Base-by-base conservation (phyloP, 37 sponge, comb jelly and placozoan genomes). In the Diacarnus erythraeanus region DNA sequence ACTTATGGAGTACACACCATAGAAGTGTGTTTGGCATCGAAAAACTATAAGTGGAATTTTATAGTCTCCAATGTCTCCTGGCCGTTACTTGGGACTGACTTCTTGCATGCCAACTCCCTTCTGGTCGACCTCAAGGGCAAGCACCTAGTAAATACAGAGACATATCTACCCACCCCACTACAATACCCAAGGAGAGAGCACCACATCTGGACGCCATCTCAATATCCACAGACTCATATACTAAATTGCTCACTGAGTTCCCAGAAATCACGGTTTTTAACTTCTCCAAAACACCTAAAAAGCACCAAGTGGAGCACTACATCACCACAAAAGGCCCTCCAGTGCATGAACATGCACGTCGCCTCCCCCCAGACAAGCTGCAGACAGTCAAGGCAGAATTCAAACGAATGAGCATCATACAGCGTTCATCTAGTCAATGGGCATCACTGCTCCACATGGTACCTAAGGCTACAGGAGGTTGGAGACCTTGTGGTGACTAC, bases 401-500 rank as follows among this genome's bases (percentile, higher is more conserved):
- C 42, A 43, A 61, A 43, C 10, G 51, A 36, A 81, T 87, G 57
- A 64, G 85, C 3, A 83, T 84, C 64, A 72, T 86, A 39, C 80
- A 34, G 12, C 77, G 72, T 2, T 88, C 88, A 2, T 76, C 77
- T 22, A 80, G 87, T 36, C 21, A 22, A 8, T 87, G 87, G 81
- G 57, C 81, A 23, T 87, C 81, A 64, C 81, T 77, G 33, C 71
- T 87, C 21, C 87, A 87, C 33, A 75, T 80, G 81, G 86, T 74
- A 22, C 77, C 83, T 22, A 87, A 81, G 77, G 6, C 51, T 6
- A 47, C 83, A 1, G 89, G 89, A 10, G 76, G 77, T 60, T 83
- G 89, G 89, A 74, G 84, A 23, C 89, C 84, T 0, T 83, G 89
- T 72, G 89, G 80, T 42, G 89, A 83, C 64, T 88, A 88, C 40